phyloP scores from a whole-genome alignment of 1,140 invertebrate species.

The Zaprionus capensis region DNA sequence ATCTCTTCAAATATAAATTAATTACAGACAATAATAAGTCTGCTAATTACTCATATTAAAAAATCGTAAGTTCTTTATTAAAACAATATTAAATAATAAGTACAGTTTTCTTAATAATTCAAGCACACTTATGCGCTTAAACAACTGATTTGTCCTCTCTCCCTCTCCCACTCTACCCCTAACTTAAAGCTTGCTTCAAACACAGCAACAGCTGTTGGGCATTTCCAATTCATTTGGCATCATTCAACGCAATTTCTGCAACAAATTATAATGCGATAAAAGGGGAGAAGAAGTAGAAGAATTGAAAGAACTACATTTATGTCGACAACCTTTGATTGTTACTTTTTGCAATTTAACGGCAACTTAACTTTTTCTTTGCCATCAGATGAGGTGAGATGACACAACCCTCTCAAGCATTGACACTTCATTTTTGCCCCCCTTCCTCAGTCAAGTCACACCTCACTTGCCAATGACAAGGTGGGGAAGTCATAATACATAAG shows the following conservation, averaged over 20 bases:
- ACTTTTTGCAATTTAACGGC: constrained; percentile 66
- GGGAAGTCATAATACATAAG: constrained; percentile 18
- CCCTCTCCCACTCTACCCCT: not conserved
- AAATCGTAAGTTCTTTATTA: too few relatives aligned
- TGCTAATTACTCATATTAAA: too few relatives aligned
- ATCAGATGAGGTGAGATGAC: not conserved
- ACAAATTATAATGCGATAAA: constrained; percentile 37
- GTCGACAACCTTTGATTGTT: constrained; percentile 31
- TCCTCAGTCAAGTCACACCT: not conserved
- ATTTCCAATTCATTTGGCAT: constrained; percentile 19
- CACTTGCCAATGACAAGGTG: constrained; percentile 18
- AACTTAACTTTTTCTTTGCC: constrained; percentile 44
- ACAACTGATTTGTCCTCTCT: too few relatives aligned
- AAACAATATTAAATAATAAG: too few relatives aligned
- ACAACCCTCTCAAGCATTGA: constrained; percentile 1
- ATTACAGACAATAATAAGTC: too few relatives aligned
- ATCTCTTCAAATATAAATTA: too few relatives aligned
- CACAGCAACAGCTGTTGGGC: not conserved
- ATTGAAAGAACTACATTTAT: constrained; percentile 5
- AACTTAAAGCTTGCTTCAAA: not conserved
- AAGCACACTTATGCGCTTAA: too few relatives aligned
- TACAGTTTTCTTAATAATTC: too few relatives aligned
- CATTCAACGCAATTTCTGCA: constrained; percentile 6
- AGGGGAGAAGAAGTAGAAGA: not conserved
- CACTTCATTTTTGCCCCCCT: constrained; percentile 24